Base-by-base conservation (phyloP, 2,888 invertebrate species). In the Andrena hattorfiana region DNA sequence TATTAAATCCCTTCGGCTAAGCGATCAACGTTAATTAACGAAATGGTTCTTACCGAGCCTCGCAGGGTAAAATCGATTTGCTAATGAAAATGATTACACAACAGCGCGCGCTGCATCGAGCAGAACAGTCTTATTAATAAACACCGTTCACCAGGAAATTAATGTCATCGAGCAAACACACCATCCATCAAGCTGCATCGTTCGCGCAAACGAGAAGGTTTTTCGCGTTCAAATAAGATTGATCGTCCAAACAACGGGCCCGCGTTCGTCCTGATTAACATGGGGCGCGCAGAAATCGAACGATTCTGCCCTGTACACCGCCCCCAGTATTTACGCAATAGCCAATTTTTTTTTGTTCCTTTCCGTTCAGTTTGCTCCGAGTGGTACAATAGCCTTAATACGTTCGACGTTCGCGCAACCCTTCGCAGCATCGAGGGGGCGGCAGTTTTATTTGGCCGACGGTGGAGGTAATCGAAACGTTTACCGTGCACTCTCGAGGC, bases 401-500 rank as follows among this genome's bases (percentile, higher is more conserved):
- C 72, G 63, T 49, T 51, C 71, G 66, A 63, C 67, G 73, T 64
- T 70, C 66, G 69, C 70, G 48, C 63, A 76, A 78, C 69, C 81
- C 73, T 56, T 76, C 49, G 42, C 51, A 56, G 13, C 32, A 3
- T 16, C 35, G 26, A 10, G 67, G 35, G 68, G 63, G 49, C 1
- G 69, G 60, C 59, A 26, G 56, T 73, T 84, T 75, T 78, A 70
- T 87, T 85, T 78, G 76, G 75, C 69, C 70, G 51, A 73, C 56
- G 77, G 64, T 62, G 67, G 64, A 66, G 83, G 67, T 77, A 71
- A 87, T 81, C 81, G 84, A 78, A 77, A 77, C 76, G 81, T 87
- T 79, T 85, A 83, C 83, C 77, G 71, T 85, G 81, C 87, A 78
- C 80, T 71, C 77, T 73, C 42, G 68, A 81, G 81, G 78, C 67